Evolutionary conservation across 53 echinoderm and acorn worm genomes (phyloP).

Genomic region (Holothuria leucospilota): DNA sequence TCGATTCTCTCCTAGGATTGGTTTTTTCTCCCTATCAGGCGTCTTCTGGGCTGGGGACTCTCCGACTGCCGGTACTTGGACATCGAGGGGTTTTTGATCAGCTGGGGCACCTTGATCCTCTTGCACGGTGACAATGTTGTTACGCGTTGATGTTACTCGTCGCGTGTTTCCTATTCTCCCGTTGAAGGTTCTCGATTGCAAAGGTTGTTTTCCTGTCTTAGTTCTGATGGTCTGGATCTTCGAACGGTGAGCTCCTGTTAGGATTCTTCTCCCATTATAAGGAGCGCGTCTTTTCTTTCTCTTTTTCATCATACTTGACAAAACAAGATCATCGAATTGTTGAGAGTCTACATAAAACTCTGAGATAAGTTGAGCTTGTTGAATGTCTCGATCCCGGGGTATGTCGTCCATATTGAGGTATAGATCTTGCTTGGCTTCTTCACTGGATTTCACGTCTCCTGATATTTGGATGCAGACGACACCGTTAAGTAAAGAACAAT

Average conservation of each 20-base stretch:
- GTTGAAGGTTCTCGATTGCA: no score
- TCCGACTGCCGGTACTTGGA: background rate
- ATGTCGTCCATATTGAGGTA: no score
- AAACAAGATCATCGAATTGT: no score
- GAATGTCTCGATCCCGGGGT: no score
- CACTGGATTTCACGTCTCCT: background rate
- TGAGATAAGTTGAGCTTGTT: no score
- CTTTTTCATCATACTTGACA: background rate
- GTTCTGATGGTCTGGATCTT: background rate
- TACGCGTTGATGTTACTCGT: no score
- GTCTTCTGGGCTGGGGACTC: background rate
- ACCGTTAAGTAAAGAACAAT: background rate
- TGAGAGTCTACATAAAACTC: no score
- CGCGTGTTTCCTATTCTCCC: no score
- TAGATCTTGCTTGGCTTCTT: background rate
- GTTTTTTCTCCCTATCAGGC: no score
- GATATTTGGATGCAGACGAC: background rate
- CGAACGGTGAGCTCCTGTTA: background rate
- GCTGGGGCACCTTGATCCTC: background rate
- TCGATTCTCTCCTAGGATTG: no score
- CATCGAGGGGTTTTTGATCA: background rate
- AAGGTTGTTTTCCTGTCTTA: background rate
- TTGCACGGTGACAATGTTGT: no score
- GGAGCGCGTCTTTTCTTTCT: background rate
- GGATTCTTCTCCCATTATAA: background rate